These are phyloP conservation scores for Luperina testacea DNA, from an alignment of 2,888 invertebrate genomes.

Conservation along the genomic window DNA sequence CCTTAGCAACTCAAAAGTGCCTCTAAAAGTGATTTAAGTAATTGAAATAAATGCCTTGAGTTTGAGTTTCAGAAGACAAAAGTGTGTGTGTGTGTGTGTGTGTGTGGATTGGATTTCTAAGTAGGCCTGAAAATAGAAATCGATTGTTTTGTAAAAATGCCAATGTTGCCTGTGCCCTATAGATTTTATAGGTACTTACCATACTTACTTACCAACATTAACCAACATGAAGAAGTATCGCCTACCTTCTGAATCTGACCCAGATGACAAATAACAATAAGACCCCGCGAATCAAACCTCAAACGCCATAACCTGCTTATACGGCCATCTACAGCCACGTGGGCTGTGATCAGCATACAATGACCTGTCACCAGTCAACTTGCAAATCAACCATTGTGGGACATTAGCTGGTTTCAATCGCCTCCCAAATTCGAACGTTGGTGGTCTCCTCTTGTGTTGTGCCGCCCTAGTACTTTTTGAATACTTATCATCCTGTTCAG, in stretches of 20 bases:
- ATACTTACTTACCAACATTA: neutral
- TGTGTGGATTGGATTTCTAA: neutral
- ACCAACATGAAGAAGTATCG: neutral
- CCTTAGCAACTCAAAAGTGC: neutral
- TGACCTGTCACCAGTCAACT: constrained; percentile 80
- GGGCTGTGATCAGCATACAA: constrained; percentile 86
- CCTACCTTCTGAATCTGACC: constrained; percentile 22
- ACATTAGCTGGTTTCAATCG: constrained; percentile 83
- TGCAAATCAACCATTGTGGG: constrained; percentile 85
- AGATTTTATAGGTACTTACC: neutral
- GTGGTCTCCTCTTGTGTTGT: constrained; percentile 72
- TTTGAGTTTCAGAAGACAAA: neutral
- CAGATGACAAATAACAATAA: constrained; percentile 43
- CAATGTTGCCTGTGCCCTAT: neutral
- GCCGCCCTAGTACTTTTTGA: constrained; percentile 66
- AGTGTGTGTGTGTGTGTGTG: too few relatives aligned
- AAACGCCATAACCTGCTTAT: constrained; percentile 54
- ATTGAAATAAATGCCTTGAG: neutral
- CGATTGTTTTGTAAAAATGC: neutral
- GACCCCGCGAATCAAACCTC: constrained; percentile 56
- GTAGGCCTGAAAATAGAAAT: too few relatives aligned
- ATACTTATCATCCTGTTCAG: constrained; percentile 41
- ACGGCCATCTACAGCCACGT: constrained; percentile 55
- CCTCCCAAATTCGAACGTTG: constrained; percentile 81
- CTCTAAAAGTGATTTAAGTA: neutral